Conservation (phyloP, 2,797 vertebrate genomes). For the Glossophaga mutica region DNA sequence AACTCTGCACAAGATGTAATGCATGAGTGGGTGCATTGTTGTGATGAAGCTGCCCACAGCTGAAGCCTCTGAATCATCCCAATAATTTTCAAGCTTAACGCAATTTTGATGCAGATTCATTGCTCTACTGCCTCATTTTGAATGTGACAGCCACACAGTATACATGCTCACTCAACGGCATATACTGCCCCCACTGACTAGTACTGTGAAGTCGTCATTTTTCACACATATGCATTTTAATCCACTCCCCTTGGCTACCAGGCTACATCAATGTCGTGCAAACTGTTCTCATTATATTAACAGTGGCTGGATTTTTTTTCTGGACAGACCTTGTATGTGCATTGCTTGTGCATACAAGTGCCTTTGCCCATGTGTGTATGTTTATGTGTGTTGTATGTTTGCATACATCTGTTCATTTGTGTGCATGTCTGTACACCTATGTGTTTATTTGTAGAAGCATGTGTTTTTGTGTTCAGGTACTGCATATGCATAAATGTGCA, state of each 20-base stretch:
- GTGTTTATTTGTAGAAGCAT: neutral
- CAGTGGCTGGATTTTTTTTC: neutral
- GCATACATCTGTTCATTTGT: neutral
- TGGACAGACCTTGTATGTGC: neutral
- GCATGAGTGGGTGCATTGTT: too few relatives aligned
- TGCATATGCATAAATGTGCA: neutral
- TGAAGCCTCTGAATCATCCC: too few relatives aligned
- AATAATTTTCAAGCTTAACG: too few relatives aligned
- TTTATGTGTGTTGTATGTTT: neutral
- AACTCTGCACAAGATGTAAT: too few relatives aligned
- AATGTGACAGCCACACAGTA: too few relatives aligned
- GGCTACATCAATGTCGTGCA: neutral
- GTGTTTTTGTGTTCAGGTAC: neutral
- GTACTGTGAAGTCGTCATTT: neutral
- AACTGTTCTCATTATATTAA: neutral
- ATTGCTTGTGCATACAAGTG: neutral
- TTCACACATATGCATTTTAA: neutral
- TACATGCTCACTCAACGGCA: too few relatives aligned
- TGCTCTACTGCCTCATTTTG: too few relatives aligned
- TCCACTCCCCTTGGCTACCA: neutral
- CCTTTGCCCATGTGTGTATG: neutral
- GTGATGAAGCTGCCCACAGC: too few relatives aligned
- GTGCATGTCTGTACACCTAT: neutral
- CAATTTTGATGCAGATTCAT: too few relatives aligned
- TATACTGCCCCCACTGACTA: too few relatives aligned